Evolutionary conservation across 1,140 invertebrate genomes (phyloP), one percentile per base, ranked within the genome.

Genomic region (Heterodera schachtii): DNA sequence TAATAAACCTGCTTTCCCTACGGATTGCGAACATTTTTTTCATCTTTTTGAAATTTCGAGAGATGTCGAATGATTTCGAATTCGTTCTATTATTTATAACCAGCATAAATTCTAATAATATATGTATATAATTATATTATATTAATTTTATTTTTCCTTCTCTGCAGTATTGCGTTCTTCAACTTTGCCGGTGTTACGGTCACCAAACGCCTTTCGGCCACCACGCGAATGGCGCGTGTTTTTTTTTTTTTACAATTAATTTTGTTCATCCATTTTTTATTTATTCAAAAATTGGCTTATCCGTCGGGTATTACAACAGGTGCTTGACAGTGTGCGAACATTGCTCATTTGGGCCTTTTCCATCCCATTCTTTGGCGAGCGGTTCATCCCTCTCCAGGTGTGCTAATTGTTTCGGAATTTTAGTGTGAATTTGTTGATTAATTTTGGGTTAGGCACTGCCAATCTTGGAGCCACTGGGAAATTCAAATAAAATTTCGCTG

Each of bases 141-240:
- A n/a, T 11, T 52, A 69, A 43, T 6, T 0, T 13, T 13, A 70
- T 21, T 3, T 75, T 7, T 43, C 21, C 16, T 19, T n/a, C n/a
- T 73, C 77, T 49, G 43, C 57, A 96, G 95, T 78, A 97, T 97
- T 86, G 95, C 96, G 3, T 96, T 98, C 90, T 98, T 97, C 91
- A 98, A 98, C 90, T 98, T 96, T 91, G 94, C 95, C 88, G 96
- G 96, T 41, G 94, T 98, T 43, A 95, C 94, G 88, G 94, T 98
- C n/a, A 96, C 96, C 0, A 97, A 97, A 91, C 94, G 96, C 90
- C 16, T 85, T n/a, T 85, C 85, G 13, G 85, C 85, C 6, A 85
- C 84, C 11, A 67, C 83, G 43, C 82, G 85, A 47, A 83, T 77
- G 84, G 80, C 84, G 60, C 13, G 60, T 46, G 5, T 64, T 64